A percentile compares a stretch with the other conserved stretches of the same genome.
Evolutionary conservation across 2,888 invertebrate genomes (phyloP).

Genomic region (Carpatolechia fugitivella): DNA sequence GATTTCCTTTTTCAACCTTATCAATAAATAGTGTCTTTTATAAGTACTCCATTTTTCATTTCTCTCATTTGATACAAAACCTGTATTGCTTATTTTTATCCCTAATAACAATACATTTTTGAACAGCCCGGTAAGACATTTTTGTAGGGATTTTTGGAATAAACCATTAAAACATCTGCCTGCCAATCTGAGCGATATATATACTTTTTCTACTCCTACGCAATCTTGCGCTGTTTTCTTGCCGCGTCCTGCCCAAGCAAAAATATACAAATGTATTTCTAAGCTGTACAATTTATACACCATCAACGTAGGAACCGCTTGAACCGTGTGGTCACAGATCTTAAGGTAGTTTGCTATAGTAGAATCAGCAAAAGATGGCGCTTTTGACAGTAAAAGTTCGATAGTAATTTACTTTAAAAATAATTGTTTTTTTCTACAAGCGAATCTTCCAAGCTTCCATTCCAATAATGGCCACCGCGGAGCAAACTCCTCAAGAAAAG

Average conservation of each 20-base stretch:
- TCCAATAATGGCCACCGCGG: no score
- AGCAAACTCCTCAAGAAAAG: no score
- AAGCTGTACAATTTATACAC: constrained; percentile 76
- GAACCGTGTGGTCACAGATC: constrained; percentile 30
- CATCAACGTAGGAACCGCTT: constrained; percentile 44
- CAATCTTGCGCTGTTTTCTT: constrained; percentile 55
- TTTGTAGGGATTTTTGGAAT: neutral
- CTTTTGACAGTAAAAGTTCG: no score
- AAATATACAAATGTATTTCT: constrained; percentile 72
- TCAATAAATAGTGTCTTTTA: no score
- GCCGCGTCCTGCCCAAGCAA: constrained; percentile 62
- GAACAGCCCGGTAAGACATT: neutral
- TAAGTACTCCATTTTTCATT: neutral
- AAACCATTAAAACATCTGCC: constrained; percentile 27
- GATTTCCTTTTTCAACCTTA: no score
- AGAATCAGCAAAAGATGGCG: no score
- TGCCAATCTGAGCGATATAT: neutral
- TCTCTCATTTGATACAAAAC: no score
- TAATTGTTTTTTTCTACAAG: no score
- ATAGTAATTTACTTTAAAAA: no score
- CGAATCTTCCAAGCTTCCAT: no score
- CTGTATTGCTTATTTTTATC: constrained; percentile 19
- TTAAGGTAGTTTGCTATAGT: neutral
- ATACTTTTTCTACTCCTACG: constrained; percentile 33
- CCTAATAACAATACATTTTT: constrained; percentile 37